A percentile compares a stretch with the other conserved stretches of the same genome.
phyloP scores from a whole-genome alignment of 2,888 invertebrate species.

The Metacarcinus magister region DNA sequence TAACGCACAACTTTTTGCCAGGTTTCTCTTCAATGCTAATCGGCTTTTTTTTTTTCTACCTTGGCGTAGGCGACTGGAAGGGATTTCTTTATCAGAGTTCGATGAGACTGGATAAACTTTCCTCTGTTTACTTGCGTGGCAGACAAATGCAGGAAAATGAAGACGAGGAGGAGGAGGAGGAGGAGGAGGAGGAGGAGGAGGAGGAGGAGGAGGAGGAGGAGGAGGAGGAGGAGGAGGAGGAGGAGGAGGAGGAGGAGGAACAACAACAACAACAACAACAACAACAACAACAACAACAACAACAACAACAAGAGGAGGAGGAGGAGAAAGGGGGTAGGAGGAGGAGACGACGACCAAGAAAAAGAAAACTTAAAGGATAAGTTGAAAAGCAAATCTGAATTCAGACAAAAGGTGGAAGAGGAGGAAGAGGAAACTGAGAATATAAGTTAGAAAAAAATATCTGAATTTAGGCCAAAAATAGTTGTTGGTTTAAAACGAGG shows the following conservation, averaged over 20 bases:
- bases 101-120: neutral
- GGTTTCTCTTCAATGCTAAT: neutral
- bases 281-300: too few species aligned
- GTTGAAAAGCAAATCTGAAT: too few species aligned
- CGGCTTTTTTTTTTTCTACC: neutral
- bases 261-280: too few species aligned
- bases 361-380: too few species aligned
- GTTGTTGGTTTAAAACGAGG: too few species aligned
- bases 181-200: neutral
- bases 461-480: too few species aligned
- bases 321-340: too few species aligned
- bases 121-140: neutral
- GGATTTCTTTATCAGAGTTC: neutral
- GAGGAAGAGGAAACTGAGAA: neutral
- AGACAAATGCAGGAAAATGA: conserved; percentile 8
- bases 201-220: neutral
- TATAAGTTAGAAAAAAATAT: neutral
- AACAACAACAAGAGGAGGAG: too few species aligned
- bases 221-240: neutral
- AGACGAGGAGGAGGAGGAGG: neutral
- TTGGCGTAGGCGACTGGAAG: neutral
- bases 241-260: neutral
- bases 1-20: neutral
- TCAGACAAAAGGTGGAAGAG: neutral
- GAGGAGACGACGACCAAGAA: too few species aligned